phyloP scores from a whole-genome alignment of 2,888 invertebrate species.

The Rotaria macrura region DNA sequence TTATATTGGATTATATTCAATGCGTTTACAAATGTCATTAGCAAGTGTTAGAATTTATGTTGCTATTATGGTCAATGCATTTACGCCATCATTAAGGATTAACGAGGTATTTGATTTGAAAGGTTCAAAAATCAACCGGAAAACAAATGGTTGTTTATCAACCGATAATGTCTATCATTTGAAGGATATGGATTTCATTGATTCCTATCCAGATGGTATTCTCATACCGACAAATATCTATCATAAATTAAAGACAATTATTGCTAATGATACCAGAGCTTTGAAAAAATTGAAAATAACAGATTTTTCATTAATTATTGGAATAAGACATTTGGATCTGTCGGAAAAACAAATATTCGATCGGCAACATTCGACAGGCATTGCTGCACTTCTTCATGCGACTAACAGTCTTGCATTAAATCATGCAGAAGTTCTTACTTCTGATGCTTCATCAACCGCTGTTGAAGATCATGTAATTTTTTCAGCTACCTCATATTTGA shows the following conservation, averaged over 20 bases:
- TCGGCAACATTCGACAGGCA: too few species aligned
- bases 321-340: neutral
- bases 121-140: neutral
- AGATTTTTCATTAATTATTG: neutral
- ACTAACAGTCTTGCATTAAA: too few species aligned
- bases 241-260: neutral
- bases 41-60: neutral
- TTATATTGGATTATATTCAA: neutral
- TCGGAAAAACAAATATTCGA: too few species aligned
- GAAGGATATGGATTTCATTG: neutral
- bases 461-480: too few species aligned
- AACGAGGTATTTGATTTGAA: neutral
- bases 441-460: too few species aligned
- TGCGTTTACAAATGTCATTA: neutral
- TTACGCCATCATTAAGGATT: neutral
- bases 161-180: neutral
- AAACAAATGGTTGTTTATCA: neutral
- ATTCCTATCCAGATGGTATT: neutral
- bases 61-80: neutral
- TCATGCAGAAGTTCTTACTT: too few species aligned
- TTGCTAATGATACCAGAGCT: neutral
- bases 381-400: too few species aligned
- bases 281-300: neutral
- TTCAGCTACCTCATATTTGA: too few species aligned
- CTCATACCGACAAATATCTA: neutral